These are phyloP conservation scores for Himalopsyche japonica DNA, from an alignment of 2,888 invertebrate genomes.

Conservation along the genomic window DNA sequence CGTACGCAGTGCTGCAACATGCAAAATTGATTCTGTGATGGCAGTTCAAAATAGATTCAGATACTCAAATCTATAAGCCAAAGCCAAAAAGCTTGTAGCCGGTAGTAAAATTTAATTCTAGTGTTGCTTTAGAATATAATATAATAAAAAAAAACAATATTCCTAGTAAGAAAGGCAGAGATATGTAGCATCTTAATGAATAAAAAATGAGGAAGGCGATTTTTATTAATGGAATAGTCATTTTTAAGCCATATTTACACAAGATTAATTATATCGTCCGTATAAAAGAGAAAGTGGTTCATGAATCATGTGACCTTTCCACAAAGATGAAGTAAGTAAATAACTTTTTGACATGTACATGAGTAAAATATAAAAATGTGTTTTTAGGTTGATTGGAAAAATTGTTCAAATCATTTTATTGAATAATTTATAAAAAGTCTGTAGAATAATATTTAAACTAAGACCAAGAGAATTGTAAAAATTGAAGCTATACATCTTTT, in stretches of 20 bases:
- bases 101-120: background rate
- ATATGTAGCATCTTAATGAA: background rate
- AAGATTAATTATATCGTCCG: background rate
- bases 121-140: background rate
- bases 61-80: background rate
- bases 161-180: background rate
- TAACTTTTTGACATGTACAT: no score
- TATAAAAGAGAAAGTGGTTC: no score
- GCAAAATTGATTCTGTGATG: background rate
- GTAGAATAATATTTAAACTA: no score
- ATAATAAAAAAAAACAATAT: background rate
- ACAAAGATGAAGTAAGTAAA: no score
- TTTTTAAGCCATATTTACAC: background rate
- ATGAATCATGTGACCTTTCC: no score
- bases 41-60: background rate
- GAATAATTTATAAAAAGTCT: no score
- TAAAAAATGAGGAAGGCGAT: background rate
- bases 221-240: background rate
- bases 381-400: no score
- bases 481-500: no score
- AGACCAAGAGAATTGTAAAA: no score
- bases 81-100: background rate
- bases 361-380: no score
- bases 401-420: no score
- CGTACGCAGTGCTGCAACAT: background rate